Percentiles rank a stretch among this genome's conserved stretches.
Conservation (phyloP, 2,888 invertebrate species). For the Pristionchus mayeri region DNA sequence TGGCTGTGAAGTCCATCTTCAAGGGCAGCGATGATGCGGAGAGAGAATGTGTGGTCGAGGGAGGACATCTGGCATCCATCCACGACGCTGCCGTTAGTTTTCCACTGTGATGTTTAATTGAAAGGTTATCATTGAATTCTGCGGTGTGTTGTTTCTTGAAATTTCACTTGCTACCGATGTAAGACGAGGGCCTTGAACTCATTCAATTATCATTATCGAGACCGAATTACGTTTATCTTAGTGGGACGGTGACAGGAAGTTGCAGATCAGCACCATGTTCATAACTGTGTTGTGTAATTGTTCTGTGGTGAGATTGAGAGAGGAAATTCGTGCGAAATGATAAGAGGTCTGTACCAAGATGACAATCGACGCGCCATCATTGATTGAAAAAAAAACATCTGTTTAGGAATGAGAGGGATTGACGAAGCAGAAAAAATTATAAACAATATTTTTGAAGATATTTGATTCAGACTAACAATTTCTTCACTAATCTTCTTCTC, state of each 20-base stretch:
- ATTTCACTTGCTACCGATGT: too few species aligned
- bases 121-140: too few species aligned
- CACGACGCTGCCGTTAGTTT: background rate
- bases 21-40: background rate
- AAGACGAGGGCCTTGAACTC: too few species aligned
- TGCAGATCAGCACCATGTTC: constrained; percentile 8
- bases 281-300: background rate
- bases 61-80: constrained; percentile 16
- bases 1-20: background rate
- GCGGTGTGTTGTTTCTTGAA: too few species aligned
- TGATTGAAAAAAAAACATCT: too few species aligned
- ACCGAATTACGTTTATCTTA: background rate
- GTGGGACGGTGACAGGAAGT: background rate
- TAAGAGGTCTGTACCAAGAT: background rate
- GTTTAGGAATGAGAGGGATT: too few species aligned
- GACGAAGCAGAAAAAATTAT: too few species aligned
- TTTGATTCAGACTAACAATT: background rate
- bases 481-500: background rate
- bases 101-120: background rate
- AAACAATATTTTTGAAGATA: too few species aligned
- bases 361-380: background rate
- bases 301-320: background rate
- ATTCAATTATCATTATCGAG: too few species aligned
- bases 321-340: background rate
- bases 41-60: background rate